Base-by-base conservation (phyloP, 2,113 vertebrate genomes). In the Phyllostomus hastatus region DNA sequence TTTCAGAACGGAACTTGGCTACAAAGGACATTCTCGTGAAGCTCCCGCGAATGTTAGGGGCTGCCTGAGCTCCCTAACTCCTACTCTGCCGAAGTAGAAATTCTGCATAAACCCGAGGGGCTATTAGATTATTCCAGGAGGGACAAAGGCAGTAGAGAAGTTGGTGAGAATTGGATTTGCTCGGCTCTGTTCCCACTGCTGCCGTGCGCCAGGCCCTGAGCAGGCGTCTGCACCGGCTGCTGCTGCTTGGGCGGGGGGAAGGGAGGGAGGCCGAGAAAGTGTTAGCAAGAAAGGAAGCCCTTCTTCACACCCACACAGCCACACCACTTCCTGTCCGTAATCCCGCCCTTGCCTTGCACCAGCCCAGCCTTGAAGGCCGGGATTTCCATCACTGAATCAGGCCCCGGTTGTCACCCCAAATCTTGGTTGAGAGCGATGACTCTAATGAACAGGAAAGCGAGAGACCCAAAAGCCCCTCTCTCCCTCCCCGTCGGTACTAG, bases 341-440 rank as follows among this genome's bases (percentile, higher is more conserved):
- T 98, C 90, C 89, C 88, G 82, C 2, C 80, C 87, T 50, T 43
- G 69, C 95, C 80, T 94, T 96, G 97, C 91, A 76, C 52, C 89
- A 88, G 80, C 43, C 35, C 41, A 61, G 84, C 82, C 86, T 84
- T 97, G 96, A 96, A 83, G 75, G 96, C 95, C 96, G 98, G 97
- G 95, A 96, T 98, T 98, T 98, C 97, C 97, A 83, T 95, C 79
- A 64, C 72, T 98, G 98, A 98, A 98, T 98, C 97, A 98, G 97
- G 33, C 96, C 95, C 87, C 94, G 95, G 35, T 89, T 97, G 98
- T 94, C 96, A 84, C 95, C 91, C 78, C 78, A 95, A 90, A 76
- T 38, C 38, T 80, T 88, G 73, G 87, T 75, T 95, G 97, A 98
- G 97, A 98, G 95, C 70, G 92, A 96, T 94, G 98, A 98, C 97